phyloP scores from a whole-genome alignment of 2,888 invertebrate species.

The Pantelozetes paolii region DNA sequence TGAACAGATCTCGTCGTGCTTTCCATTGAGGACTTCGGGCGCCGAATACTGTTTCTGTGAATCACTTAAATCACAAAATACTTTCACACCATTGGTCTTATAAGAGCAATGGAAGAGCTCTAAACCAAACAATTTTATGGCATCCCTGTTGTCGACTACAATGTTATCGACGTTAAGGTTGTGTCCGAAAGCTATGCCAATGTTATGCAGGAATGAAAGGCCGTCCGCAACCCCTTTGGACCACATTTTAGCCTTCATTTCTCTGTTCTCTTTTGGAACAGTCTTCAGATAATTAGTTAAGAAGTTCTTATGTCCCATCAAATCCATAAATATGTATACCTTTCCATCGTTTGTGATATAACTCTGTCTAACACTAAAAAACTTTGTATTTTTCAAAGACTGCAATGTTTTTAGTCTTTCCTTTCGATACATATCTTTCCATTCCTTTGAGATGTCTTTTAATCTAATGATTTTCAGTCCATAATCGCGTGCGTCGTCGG shows the following conservation, averaged over 20 bases:
- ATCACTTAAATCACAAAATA: neutral
- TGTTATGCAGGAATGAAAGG: neutral
- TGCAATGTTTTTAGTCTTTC: neutral
- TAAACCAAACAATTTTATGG: constrained; percentile 13
- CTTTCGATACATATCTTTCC: neutral
- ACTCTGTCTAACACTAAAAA: neutral
- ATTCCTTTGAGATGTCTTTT: neutral
- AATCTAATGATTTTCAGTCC: constrained; percentile 3
- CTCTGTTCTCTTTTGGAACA: neutral
- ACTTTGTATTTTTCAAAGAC: neutral
- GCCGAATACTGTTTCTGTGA: neutral
- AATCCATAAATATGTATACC: constrained; percentile 23
- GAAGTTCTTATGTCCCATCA: constrained; percentile 30
- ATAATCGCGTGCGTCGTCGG: constrained; percentile 25
- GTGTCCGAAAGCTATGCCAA: constrained; percentile 13
- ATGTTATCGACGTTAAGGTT: neutral
- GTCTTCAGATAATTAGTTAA: neutral
- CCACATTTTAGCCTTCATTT: neutral
- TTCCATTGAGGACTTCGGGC: constrained; percentile 7
- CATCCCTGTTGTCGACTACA: neutral
- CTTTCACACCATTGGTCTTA: neutral
- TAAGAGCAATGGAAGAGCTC: neutral
- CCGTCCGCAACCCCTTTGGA: neutral
- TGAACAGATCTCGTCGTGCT: neutral
- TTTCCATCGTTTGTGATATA: neutral